These are phyloP conservation scores for Masnerella sp. DNA, from an alignment of 2,888 invertebrate species.

Conservation along the genomic window DNA sequence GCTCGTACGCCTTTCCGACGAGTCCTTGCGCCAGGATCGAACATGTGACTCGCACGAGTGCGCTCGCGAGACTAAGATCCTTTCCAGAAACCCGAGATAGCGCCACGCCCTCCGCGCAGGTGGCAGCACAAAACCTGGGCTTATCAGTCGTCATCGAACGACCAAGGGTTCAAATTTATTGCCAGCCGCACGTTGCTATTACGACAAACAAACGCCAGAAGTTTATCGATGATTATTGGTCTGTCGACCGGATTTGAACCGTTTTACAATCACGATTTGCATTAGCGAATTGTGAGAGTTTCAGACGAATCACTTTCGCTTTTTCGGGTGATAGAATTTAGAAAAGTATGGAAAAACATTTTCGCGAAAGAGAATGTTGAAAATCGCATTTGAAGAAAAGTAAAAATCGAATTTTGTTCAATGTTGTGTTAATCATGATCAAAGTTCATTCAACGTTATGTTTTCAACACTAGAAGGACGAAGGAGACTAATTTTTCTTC, in stretches of 20 bases:
- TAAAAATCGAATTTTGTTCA: no score
- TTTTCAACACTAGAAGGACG: no score
- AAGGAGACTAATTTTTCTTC: no score
- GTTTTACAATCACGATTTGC: constrained; percentile 2
- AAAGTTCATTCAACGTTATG: no score
- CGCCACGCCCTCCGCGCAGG: constrained; percentile 50
- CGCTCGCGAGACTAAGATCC: constrained; percentile 43
- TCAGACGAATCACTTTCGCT: no score
- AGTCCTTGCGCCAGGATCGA: neutral
- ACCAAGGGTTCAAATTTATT: constrained; percentile 38
- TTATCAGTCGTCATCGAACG: constrained; percentile 47
- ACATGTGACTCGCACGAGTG: constrained; percentile 13
- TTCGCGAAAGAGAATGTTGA: no score
- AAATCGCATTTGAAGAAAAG: no score
- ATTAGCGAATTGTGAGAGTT: no score
- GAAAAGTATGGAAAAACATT: no score
- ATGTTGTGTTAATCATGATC: no score
- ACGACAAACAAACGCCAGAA: constrained; percentile 7
- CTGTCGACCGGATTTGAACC: neutral
- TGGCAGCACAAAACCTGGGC: constrained; percentile 48
- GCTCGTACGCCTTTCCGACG: no score
- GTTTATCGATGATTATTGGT: constrained; percentile 24
- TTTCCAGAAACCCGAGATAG: constrained; percentile 47
- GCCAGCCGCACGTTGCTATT: constrained; percentile 17
- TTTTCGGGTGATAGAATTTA: no score